Evolutionary conservation across 2,113 vertebrate genomes (phyloP).

Genomic region (Labeo catla): DNA sequence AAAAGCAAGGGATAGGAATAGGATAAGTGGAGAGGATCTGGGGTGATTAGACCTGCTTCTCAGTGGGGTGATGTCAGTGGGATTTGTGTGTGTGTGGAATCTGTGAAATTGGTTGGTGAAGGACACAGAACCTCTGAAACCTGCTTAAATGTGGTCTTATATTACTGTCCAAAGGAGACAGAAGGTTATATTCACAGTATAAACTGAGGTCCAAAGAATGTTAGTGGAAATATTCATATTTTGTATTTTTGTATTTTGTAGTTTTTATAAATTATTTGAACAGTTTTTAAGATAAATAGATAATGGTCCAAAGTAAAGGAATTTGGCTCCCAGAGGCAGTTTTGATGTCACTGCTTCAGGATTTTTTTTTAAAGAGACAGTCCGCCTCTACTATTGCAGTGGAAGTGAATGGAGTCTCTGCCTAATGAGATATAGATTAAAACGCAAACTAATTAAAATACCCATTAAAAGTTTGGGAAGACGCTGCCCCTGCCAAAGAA

Average conservation of each 20-base stretch:
- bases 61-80: slow-evolving; percentile 42
- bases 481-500: slow-evolving; percentile 60
- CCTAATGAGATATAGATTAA: slow-evolving; percentile 70
- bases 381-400: slow-evolving; percentile 26
- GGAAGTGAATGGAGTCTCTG: slow-evolving; percentile 57
- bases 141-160: not conserved
- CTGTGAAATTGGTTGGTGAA: slow-evolving; percentile 4
- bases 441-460: slow-evolving; percentile 75
- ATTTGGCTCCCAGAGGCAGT: not conserved
- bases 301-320: not conserved
- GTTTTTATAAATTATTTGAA: too few species aligned
- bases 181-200: not conserved
- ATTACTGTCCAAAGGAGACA: not conserved
- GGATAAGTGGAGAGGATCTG: slow-evolving; percentile 20
- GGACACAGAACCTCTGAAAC: not conserved
- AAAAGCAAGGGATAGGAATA: slow-evolving; percentile 19
- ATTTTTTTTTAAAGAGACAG: not conserved
- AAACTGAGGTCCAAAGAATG: not conserved
- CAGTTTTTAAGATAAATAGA: too few species aligned
- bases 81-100: slow-evolving; percentile 8
- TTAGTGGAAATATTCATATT: not conserved
- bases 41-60: slow-evolving; percentile 22
- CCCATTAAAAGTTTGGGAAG: slow-evolving; percentile 69
- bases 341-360: slow-evolving; percentile 3
- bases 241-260: not conserved